Base-by-base conservation (phyloP, 2,113 vertebrate species). In the Myxocyprinus asiaticus region DNA sequence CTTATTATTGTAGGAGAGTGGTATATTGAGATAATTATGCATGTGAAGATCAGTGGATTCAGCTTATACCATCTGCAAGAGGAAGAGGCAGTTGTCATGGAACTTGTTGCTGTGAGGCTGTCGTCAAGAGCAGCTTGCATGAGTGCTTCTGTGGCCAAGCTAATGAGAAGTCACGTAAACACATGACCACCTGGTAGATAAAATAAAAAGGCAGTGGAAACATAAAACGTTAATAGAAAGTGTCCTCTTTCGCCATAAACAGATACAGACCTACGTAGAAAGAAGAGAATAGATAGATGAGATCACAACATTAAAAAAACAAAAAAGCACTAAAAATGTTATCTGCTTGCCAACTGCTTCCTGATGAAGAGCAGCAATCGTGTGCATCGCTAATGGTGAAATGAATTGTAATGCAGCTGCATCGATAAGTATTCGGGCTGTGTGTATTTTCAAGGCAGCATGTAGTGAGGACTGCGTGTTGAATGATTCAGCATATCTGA, bases 51-150 rank as follows among this genome's bases (percentile, higher is more conserved):
- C 48, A 66, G 12, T 44, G 53, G 14, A 59, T 67, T 67, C 45
- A 53, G 47, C 50, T 77, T 4, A 47, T 48, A 61, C 74, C 80
- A 77, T 78, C 68, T 82, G 68, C 56, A 48, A 33, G 15, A 63
- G 47, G 72, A 74, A 61, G 65, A 70, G 66, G 50, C 51, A 58
- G 81, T 79, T 79, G 81, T 83, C 81, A 83, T 83, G 77, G 77
- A 50, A 58, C 43, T 44, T 55, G 81, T 83, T 83, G 77, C 77
- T 43, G 47, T 15, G 64, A 15, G 65, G 64, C 12, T 69, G 70
- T 75, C 48, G 48, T 69, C 64, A 75, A 64, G 70, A 44, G 65
- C 63, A 71, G 53, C 65, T 11, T 62, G 55, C 64, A 51, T 0
- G 8, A 74, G 56, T n/a, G 72, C 10, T 7, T 14, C 43, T 63